Evolutionary conservation across 2,113 vertebrate species (phyloP).

Genomic region (Tylochromis polylepis): DNA sequence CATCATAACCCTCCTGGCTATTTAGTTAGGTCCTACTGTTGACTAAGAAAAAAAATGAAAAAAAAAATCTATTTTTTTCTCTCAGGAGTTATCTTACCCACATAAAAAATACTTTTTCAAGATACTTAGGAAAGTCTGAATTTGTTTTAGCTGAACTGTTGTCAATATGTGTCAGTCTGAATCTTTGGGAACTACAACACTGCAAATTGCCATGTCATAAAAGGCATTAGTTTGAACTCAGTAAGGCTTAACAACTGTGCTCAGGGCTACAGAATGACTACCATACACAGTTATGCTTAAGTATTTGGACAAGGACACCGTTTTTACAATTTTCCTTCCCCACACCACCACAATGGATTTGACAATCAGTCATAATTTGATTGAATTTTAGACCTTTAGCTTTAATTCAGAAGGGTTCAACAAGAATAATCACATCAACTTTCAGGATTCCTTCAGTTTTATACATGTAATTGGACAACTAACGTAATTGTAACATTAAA

Average conservation of each 20-base stretch:
- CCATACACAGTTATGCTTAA: background rate
- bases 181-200: background rate
- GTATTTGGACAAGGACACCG: background rate
- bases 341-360: background rate
- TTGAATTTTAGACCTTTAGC: background rate
- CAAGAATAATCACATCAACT: background rate
- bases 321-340: background rate
- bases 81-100: constrained; percentile 9
- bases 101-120: background rate
- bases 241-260: background rate
- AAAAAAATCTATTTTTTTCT: constrained; percentile 16
- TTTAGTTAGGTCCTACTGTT: constrained; percentile 50
- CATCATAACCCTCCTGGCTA: constrained; percentile 48
- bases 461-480: background rate
- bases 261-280: background rate
- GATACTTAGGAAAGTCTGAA: background rate
- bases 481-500: background rate
- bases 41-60: background rate
- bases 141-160: background rate
- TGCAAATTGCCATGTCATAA: background rate
- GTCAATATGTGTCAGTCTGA: background rate
- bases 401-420: background rate
- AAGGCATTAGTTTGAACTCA: background rate
- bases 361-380: background rate
- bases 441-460: background rate